phyloP scores from a whole-genome alignment of 2,113 vertebrate species.

The Engystomops pustulosus region DNA sequence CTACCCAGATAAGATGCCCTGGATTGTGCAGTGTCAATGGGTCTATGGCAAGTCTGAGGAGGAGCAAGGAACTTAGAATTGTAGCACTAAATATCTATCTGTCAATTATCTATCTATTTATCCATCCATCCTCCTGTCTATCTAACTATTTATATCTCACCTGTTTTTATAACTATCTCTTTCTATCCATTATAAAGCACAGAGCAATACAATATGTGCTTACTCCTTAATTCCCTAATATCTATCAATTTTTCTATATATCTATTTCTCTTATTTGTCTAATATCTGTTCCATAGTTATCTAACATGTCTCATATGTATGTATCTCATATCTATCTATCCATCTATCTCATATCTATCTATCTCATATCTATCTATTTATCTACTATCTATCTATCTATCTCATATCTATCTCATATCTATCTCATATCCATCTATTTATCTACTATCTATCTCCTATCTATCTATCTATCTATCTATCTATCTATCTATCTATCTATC shows the following conservation, averaged over 20 bases:
- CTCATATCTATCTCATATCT: not conserved
- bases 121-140: constrained; percentile 21
- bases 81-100: not conserved
- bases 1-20: not conserved
- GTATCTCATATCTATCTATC: too few relatives aligned
- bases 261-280: not conserved
- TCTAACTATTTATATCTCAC: constrained; percentile 4
- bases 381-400: not conserved
- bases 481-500: constrained; percentile 1
- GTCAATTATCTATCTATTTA: not conserved
- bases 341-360: too few relatives aligned
- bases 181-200: too few relatives aligned
- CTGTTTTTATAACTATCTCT: not conserved
- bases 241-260: constrained; percentile 18
- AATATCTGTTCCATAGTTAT: too few relatives aligned
- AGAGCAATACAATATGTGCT: too few relatives aligned
- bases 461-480: too few relatives aligned
- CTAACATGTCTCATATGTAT: too few relatives aligned
- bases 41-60: not conserved
- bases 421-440: constrained; percentile 4
- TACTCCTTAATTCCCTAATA: too few relatives aligned
- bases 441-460: not conserved
- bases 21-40: not conserved
- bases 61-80: too few relatives aligned
- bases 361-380: not conserved